phyloP scores from a whole-genome alignment of 2,888 invertebrate genomes.

The Chloroclysta siterata region DNA sequence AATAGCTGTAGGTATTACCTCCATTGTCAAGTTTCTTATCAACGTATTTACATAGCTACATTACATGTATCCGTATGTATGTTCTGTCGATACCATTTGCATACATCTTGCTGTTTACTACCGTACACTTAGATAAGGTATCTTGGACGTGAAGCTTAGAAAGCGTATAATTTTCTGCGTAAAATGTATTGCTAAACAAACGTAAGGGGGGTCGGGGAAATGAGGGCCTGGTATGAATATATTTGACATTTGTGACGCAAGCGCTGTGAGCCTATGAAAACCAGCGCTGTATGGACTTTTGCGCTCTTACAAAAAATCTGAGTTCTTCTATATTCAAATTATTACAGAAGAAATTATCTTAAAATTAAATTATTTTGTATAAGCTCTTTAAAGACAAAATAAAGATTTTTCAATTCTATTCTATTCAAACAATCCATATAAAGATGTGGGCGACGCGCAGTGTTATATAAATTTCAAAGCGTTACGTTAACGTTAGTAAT shows the following conservation, averaged over 20 bases:
- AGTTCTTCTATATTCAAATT: no score
- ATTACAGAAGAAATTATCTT: no score
- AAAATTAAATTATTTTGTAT: no score
- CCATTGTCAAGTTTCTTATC: conserved; percentile 34
- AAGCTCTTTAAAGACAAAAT: no score
- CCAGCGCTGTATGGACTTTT: no score
- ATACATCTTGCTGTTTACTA: conserved; percentile 35
- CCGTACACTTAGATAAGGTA: conserved; percentile 30
- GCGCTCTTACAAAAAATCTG: no score
- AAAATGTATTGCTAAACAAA: conserved; percentile 4
- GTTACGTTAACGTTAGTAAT: no score
- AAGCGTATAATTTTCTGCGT: conserved; percentile 14
- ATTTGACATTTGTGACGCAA: background rate
- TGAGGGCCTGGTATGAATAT: background rate
- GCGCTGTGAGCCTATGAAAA: no score
- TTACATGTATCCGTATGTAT: conserved; percentile 26
- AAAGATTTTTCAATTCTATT: no score
- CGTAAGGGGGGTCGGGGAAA: background rate
- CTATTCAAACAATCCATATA: no score
- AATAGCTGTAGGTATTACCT: conserved; percentile 9
- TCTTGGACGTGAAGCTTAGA: conserved; percentile 20
- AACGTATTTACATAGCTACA: conserved; percentile 31
- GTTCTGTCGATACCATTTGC: conserved; percentile 34
- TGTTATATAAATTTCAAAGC: no score
- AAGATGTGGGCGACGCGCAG: no score